Evolutionary conservation across 1,140 invertebrate species (phyloP).

Genomic region (Polypedilum pembai): DNA sequence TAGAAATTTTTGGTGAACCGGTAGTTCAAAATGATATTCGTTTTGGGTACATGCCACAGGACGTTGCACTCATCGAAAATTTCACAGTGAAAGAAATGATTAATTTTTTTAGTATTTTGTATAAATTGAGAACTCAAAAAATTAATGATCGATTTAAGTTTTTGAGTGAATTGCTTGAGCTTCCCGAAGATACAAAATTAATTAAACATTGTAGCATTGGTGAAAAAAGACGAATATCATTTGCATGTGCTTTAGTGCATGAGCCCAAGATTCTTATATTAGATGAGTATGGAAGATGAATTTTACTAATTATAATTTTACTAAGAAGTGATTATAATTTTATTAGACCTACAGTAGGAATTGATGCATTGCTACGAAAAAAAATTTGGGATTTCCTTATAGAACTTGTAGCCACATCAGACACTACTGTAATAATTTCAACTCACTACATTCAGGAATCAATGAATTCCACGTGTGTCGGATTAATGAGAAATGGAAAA

Average conservation of each 20-base stretch:
- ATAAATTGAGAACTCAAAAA: constrained; percentile 59
- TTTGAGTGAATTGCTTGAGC: constrained; percentile 62
- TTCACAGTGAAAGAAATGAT: constrained; percentile 79
- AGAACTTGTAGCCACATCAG: constrained; percentile 58
- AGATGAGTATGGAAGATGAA: constrained; percentile 54
- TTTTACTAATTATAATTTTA: constrained; percentile 41
- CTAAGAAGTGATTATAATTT: constrained; percentile 70
- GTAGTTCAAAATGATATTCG: constrained; percentile 63
- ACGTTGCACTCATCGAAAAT: constrained; percentile 78
- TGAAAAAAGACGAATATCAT: constrained; percentile 77
- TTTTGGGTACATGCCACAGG: constrained; percentile 81
- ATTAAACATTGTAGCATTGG: constrained; percentile 73
- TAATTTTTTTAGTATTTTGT: constrained; percentile 80
- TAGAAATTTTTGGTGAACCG: constrained; percentile 67
- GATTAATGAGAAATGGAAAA: constrained; percentile 77
- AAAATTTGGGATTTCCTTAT: constrained; percentile 83
- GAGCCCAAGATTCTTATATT: constrained; percentile 80
- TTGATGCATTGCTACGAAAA: constrained; percentile 82
- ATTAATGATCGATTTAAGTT: constrained; percentile 61
- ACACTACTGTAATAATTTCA: constrained; percentile 75
- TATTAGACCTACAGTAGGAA: constrained; percentile 82
- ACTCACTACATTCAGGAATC: constrained; percentile 95
- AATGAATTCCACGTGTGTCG: constrained; percentile 73
- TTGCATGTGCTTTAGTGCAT: constrained; percentile 79
- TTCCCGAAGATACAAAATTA: constrained; percentile 55